Evolutionary conservation across 2,888 invertebrate species (phyloP), one percentile per base, ranked within the genome.

Genomic region (Phymatocera aterrima): DNA sequence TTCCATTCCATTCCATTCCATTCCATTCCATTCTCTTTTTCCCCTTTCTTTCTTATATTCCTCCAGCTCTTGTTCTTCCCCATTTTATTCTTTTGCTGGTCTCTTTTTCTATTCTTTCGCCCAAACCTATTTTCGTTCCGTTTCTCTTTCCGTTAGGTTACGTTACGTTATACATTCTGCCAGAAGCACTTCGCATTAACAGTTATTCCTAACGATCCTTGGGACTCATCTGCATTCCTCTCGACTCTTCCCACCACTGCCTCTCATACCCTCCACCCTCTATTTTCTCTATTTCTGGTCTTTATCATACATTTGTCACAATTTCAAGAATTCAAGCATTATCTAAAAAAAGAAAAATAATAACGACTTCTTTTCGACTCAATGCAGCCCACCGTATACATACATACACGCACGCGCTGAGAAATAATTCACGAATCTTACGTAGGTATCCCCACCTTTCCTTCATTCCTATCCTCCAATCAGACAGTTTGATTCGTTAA

Each of bases 171-270:
- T 77, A 40, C 77, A 51, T 31, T 68, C 78, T 31, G 74, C 65
- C 57, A 79, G 79, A 65, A 68, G 60, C 77, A 79, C 77, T 75
- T 77, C 65, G 75, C 74, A 79, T 79, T 79, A 79, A 78, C 74
- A 75, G 74, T 74, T 64, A 74, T 48, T 61, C 64, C 64, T 34
- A 54, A 57, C 65, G 37, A 46, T 54, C 34, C 77, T 18, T 64
- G 54, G n/a, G 21, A 34, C 72, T 51, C 72, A 72, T 72, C 72
- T 72, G 72, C 72, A 72, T 72, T 72, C 72, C 72, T 72, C 48
- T 51, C 72, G 12, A 34, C 31, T 72, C 43, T 48, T 72, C 51
- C 51, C 31, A 3, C 51, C 34, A 31, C 68, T 46, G 15, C 12
- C 68, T 18, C 51, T 31, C 6, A 6, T 24, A 40, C 51, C 51